Evolutionary conservation across 2,888 invertebrate genomes (phyloP), one percentile per base, ranked within the genome.

Genomic region (Amphipoea oculea): DNA sequence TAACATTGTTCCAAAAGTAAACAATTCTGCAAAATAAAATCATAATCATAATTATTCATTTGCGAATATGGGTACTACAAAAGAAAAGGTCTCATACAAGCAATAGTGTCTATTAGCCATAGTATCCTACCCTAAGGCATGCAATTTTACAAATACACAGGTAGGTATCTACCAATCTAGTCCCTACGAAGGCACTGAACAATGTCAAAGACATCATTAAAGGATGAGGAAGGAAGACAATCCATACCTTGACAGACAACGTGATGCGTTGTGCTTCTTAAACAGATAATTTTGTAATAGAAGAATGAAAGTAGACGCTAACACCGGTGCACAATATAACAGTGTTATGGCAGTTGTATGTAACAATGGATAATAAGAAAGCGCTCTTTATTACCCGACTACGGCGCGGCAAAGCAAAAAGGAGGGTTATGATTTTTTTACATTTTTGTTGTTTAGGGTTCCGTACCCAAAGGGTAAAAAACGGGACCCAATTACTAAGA

Each of bases 181-280:
- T 51, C n/a, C 14, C 36, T 42, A 45, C 23, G 2, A 51, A n/a
- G 57, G 57, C 68, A 20, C n/a, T 63, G 14, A 73, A 78, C n/a
- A 80, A 78, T 75, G 79, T 68, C 60, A 71, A 74, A 69, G 23
- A 45, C 63, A 23, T 48, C 62, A 45, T 62, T 29, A 72, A 83
- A 82, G 78, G 82, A 85, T 79, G 62, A 86, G 88, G 89, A 89
- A 84, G 85, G 83, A 88, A 84, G 83, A 40, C 66, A 62, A 14
- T 63, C 65, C 66, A 57, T 51, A 54, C 82, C 82, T 84, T 88
- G 77, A 71, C n/a, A 45, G 71, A 54, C 72, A n/a, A 29, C 40
- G 68, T n/a, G 76, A 81, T 73, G 86, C 66, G 51, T 76, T 65
- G 51, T 66, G 86, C 63, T 51, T 85, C 17, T 3, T 68, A 85